A percentile compares a stretch with the other conserved stretches of the same genome.
Conservation (phyloP, 2,888 invertebrate genomes). For the Liopterus haemorrhoidalis region DNA sequence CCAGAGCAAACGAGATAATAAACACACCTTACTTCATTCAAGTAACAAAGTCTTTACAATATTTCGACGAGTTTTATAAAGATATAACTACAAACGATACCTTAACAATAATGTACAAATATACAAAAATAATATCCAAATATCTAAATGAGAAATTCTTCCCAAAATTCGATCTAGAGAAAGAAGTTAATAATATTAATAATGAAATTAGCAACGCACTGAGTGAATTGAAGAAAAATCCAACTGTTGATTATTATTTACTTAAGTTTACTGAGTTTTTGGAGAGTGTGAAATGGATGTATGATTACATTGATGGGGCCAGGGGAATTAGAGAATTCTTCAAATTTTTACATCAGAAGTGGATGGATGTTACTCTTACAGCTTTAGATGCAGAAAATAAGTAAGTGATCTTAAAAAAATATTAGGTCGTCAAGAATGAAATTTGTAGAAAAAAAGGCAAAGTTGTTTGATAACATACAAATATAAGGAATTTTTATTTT, state of each 20-base stretch:
- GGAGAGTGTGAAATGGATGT: conserved; percentile 62
- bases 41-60: conserved; percentile 72
- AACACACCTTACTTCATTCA: conserved; percentile 75
- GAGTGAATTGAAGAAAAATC: conserved; percentile 55
- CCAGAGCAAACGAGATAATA: conserved; percentile 70
- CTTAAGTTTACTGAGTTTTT: conserved; percentile 56
- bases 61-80: conserved; percentile 71
- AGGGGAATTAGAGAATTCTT: conserved; percentile 59
- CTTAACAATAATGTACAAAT: conserved; percentile 72
- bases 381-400: conserved; percentile 73
- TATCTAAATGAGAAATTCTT: conserved; percentile 63
- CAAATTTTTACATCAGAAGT: conserved; percentile 61
- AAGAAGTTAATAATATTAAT: conserved; percentile 57
- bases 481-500: too few relatives aligned
- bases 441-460: too few relatives aligned
- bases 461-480: too few relatives aligned
- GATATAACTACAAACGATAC: conserved; percentile 73
- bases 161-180: conserved; percentile 60
- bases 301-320: conserved; percentile 68
- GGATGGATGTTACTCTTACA: conserved; percentile 67
- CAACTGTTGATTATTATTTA: conserved; percentile 52
- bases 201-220: conserved; percentile 58
- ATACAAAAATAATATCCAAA: conserved; percentile 60
- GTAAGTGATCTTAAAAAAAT: conserved; percentile 52
- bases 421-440: too few relatives aligned